Evolutionary conservation across 2,888 invertebrate genomes (phyloP).

Genomic region (Asteroscopus sphinx): DNA sequence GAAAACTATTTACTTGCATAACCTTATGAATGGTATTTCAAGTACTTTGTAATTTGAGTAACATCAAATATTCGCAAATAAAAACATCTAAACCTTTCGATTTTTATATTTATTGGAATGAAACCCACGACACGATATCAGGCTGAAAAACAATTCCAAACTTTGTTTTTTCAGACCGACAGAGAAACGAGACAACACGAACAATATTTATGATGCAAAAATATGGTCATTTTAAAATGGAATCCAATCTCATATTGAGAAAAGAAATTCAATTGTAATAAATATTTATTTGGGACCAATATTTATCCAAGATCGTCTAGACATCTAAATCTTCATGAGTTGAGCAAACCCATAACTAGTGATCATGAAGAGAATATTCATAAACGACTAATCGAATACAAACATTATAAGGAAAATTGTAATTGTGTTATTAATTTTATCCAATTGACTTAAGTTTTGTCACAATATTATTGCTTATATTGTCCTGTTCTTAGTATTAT

Average conservation of each 20-base stretch:
- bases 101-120: too few relatives aligned
- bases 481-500: too few relatives aligned
- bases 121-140: background rate
- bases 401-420: conserved; percentile 12
- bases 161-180: background rate
- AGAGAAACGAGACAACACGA: background rate
- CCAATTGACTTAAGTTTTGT: background rate
- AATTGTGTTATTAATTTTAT: conserved; percentile 6
- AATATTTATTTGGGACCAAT: conserved; percentile 14
- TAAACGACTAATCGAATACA: conserved; percentile 6
- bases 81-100: background rate
- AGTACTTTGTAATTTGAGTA: conserved; percentile 1
- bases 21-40: conserved; percentile 17
- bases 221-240: too few relatives aligned
- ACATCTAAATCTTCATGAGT: conserved; percentile 3
- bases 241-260: background rate
- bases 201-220: too few relatives aligned
- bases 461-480: too few relatives aligned
- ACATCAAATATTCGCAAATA: conserved; percentile 4
- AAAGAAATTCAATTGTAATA: background rate
- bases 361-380: conserved; percentile 20
- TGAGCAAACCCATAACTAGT: conserved; percentile 3
- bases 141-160: background rate
- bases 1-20: background rate
- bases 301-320: conserved; percentile 23